These are phyloP conservation scores for Epinotia ramella DNA, from an alignment of 2,888 invertebrate genomes.

Conservation along the genomic window DNA sequence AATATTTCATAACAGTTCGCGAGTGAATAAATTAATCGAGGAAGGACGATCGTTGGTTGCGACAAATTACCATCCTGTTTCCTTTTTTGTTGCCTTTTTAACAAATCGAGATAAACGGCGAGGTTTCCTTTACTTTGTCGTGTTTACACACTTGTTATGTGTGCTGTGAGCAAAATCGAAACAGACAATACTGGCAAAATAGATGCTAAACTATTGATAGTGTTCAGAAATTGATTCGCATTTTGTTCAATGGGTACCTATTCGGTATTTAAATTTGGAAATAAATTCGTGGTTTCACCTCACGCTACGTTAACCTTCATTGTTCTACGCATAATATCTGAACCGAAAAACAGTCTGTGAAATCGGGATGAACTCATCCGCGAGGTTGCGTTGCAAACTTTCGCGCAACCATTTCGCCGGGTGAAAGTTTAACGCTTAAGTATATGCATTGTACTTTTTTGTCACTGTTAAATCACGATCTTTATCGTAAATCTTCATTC, in stretches of 20 bases:
- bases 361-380: conserved; percentile 69
- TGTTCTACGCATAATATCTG: conserved; percentile 29
- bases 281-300: conserved; percentile 13
- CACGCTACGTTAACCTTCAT: conserved; percentile 30
- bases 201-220: neutral
- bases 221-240: neutral
- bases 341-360: conserved; percentile 51
- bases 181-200: neutral
- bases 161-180: conserved; percentile 4
- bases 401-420: conserved; percentile 73
- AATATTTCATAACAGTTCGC: conserved; percentile 54
- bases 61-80: conserved; percentile 44
- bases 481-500: conserved; percentile 76
- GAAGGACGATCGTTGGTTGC: conserved; percentile 43
- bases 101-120: conserved; percentile 36
- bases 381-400: conserved; percentile 60
- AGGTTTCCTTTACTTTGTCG: conserved; percentile 32
- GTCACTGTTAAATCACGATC: conserved; percentile 75
- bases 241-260: neutral
- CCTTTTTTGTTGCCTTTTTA: conserved; percentile 39
- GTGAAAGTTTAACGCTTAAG: conserved; percentile 73
- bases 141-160: neutral
- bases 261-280: conserved; percentile 14
- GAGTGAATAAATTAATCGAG: conserved; percentile 48
- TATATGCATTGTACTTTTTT: conserved; percentile 75